Conservation (phyloP, 2,888 invertebrate genomes). For the Aproaerema taeniolella region DNA sequence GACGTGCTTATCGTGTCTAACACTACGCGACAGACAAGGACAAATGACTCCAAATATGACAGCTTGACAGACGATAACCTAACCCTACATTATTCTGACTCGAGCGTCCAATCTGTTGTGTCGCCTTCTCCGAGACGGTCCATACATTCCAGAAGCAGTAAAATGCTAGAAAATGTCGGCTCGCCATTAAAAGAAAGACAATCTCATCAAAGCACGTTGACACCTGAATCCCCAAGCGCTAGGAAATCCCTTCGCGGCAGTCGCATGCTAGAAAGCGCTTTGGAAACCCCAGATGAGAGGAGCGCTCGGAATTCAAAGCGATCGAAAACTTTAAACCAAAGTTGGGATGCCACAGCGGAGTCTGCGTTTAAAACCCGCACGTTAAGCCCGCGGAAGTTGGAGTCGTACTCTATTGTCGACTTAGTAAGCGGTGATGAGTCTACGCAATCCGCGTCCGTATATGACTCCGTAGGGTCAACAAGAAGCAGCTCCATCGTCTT, state of each 20-base stretch:
- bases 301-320: not conserved
- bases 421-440: conserved; percentile 51
- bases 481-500: conserved; percentile 26
- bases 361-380: conserved; percentile 32
- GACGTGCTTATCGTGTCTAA: conserved; percentile 26
- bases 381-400: conserved; percentile 35
- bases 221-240: conserved; percentile 25
- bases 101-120: conserved; percentile 22
- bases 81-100: conserved; percentile 43
- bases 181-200: conserved; percentile 14
- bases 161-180: conserved; percentile 31
- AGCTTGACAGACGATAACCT: conserved; percentile 30
- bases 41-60: not conserved
- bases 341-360: conserved; percentile 24
- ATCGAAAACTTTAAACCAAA: conserved; percentile 24
- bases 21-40: not conserved
- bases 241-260: conserved; percentile 36
- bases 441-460: conserved; percentile 36
- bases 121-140: conserved; percentile 41
- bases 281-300: conserved; percentile 21
- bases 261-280: conserved; percentile 34
- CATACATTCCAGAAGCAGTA: conserved; percentile 40
- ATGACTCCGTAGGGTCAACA: conserved; percentile 40
- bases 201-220: conserved; percentile 16
- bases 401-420: conserved; percentile 60